Base-by-base conservation (phyloP, 2,113 vertebrate species). In the Poecilia latipinna region DNA sequence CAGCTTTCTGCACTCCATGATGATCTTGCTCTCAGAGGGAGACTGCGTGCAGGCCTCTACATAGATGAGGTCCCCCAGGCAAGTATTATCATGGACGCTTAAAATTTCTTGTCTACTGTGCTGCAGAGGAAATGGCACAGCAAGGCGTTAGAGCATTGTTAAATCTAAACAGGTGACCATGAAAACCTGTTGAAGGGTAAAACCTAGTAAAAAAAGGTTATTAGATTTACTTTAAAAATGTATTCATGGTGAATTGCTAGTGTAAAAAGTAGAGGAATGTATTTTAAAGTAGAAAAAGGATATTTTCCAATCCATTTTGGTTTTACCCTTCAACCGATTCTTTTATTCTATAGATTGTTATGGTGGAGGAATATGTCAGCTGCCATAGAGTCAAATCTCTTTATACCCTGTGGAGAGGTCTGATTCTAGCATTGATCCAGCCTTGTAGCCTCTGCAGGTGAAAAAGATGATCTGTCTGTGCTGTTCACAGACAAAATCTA, bases 351-450 rank as follows among this genome's bases (percentile, higher is more conserved):
- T 68, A 81, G 71, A 81, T 82, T 90, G 78, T 82, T 76, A 87
- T 68, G 72, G 65, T 76, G 77, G 85, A 86, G 82, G 71, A 75
- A 90, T 86, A 91, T 88, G 72, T 77, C 69, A 80, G 54, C 74
- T 73, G 68, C 78, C 84, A 85, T 37, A 72, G 78, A 72, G 75
- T 70, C 74, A 82, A 68, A 81, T 84, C 77, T 82, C 72, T 72
- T 75, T 70, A 84, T 85, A 57, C 85, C 84, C 88, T 1, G 60
- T 71, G 71, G 88, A 78, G 86, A 80, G 60, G 79, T 86, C 78
- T 86, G 88, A 85, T 85, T 88, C 83, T 13, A 70, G 42, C 88
- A 93, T 91, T 91, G 92, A 92, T 92, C 87, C 78, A 74, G 77
- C 79, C 88, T 88, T 86, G 83, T 83, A 90, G 91, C 79, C 78